Conservation (phyloP, 2,888 invertebrate species). For the Caenorhabditis afra region DNA sequence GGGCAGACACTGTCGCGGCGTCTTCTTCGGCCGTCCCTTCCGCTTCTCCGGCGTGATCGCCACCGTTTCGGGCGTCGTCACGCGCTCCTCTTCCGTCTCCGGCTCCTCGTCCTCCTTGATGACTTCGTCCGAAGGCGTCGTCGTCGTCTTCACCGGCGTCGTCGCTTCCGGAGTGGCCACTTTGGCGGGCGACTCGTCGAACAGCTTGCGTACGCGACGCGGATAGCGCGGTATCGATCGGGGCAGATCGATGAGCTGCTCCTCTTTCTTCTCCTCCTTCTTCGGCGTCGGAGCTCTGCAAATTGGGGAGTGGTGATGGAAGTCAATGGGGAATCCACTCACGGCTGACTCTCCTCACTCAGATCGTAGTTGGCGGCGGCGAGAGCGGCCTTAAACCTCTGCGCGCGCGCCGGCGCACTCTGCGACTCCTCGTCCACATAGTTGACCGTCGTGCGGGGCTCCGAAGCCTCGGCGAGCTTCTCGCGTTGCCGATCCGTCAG, state of each 20-base stretch:
- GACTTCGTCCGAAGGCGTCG: not conserved
- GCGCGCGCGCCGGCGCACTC: no score
- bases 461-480: slow-evolving; percentile 21
- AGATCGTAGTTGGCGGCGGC: slow-evolving; percentile 24
- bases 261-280: not conserved
- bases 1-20: not conserved
- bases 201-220: no score
- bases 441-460: slow-evolving; percentile 23
- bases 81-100: not conserved
- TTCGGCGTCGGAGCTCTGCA: not conserved
- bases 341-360: not conserved
- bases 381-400: slow-evolving; percentile 39
- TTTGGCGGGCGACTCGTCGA: no score
- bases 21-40: not conserved
- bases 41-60: not conserved
- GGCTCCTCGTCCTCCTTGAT: no score
- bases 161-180: no score
- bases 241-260: not conserved
- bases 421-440: slow-evolving; percentile 56
- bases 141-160: not conserved
- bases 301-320: no score
- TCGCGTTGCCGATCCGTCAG: slow-evolving; percentile 53
- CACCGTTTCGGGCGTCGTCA: not conserved
- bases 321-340: no score
- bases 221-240: not conserved